Conservation (phyloP, 2,113 vertebrate genomes). For the Diphyllodes magnificus region DNA sequence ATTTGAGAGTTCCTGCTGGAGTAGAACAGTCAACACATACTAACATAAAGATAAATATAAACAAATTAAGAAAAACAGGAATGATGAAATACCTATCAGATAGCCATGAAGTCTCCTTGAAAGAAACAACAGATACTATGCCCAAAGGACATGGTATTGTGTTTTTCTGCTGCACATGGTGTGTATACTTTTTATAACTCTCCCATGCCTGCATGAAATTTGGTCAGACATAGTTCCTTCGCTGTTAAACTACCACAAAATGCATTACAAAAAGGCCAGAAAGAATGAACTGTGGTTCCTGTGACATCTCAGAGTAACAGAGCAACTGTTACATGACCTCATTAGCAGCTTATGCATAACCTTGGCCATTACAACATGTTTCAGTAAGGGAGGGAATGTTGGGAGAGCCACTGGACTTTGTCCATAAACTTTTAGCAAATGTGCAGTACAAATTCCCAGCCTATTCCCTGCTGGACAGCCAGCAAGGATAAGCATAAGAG, state of each 20-base stretch:
- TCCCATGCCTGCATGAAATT: neutral
- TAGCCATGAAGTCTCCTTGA: neutral
- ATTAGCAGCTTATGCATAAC: constrained; percentile 3
- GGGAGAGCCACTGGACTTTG: neutral
- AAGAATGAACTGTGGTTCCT: neutral
- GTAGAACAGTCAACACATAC: neutral
- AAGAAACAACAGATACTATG: neutral
- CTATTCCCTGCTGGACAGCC: neutral
- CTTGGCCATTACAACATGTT: neutral
- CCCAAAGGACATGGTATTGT: neutral
- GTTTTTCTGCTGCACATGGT: neutral
- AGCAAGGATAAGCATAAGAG: neutral
- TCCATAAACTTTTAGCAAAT: neutral
- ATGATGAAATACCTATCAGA: neutral
- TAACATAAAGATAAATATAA: neutral
- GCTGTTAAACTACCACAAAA: neutral
- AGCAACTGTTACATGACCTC: constrained; percentile 6
- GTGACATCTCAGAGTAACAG: neutral
- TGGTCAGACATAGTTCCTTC: neutral
- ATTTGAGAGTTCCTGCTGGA: neutral
- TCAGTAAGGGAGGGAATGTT: neutral
- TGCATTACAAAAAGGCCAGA: neutral
- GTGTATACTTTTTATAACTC: neutral
- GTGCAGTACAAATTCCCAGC: neutral
- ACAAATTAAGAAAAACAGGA: neutral